phyloP scores from a whole-genome alignment of 2,797 vertebrate species.

The Myiothlypis chrysogaster region DNA sequence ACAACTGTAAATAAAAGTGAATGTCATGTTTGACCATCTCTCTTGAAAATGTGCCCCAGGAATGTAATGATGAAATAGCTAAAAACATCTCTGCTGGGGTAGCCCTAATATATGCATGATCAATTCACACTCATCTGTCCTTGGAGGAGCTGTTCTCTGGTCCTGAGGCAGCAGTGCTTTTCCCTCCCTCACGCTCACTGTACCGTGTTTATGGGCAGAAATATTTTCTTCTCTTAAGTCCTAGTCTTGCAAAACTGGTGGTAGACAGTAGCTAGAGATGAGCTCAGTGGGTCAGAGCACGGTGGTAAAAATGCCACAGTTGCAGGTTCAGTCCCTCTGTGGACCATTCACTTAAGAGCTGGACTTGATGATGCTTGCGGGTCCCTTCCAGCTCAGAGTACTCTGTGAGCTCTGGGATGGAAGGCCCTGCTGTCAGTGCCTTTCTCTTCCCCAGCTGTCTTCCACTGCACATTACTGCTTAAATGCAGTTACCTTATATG shows the following conservation, averaged over 20 bases:
- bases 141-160: not conserved
- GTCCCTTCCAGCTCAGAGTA: not conserved
- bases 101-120: not conserved
- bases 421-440: not conserved
- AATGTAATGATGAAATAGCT: not conserved
- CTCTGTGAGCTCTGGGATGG: not conserved
- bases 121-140: not conserved
- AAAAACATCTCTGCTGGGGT: not conserved
- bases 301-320: not conserved
- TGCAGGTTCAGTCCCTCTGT: not conserved
- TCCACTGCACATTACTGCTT: not conserved
- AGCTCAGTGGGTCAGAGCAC: not conserved
- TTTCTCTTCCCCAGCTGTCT: not conserved
- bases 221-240: not conserved
- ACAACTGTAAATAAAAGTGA: not conserved
- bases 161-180: not conserved
- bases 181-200: fast-evolving
- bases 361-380: not conserved
- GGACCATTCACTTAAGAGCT: not conserved
- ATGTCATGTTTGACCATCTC: not conserved
- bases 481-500: not conserved
- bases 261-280: not conserved
- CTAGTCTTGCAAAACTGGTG: not conserved
- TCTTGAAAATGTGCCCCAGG: not conserved
- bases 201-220: not conserved